Evolutionary conservation across 2,888 invertebrate species (phyloP), one percentile per base, ranked within the genome.

Genomic region (Spialia ferax): DNA sequence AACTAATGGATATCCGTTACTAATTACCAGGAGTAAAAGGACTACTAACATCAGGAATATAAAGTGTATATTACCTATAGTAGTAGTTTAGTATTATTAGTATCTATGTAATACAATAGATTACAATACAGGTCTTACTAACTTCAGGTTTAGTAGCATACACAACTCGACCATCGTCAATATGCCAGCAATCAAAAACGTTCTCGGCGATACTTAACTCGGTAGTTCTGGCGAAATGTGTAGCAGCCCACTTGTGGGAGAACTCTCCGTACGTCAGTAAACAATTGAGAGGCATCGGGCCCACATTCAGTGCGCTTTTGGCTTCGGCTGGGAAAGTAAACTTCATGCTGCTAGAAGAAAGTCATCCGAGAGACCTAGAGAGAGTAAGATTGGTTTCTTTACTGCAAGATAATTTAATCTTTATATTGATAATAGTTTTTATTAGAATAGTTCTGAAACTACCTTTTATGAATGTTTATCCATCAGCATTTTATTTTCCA

Each of bases 351-450:
- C 83, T 97, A 26, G 91, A 94, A 69, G 94, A 95, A 72, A 94
- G 95, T 26, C 96, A 96, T 88, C 96, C 97, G 1, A 93, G 97
- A 76, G 96, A 96, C 78, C 88, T 97, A 74, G 97, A 97, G 92
- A 89, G 96, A 89, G 96, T 96, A 71, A 77, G 84, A 10, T 50
- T 50, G 11, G 13, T 50, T 50, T 20, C 22, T 11, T 38, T 38
- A 38, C n/a, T n/a, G n/a, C n/a, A n/a, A n/a, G 13, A 38, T 6
- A 13, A 38, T 38, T 38, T 38, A n/a, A n/a, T n/a, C n/a, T n/a
- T n/a, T n/a, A n/a, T n/a, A n/a, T n/a, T n/a, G n/a, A n/a, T n/a
- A n/a, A n/a, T n/a, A n/a, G n/a, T n/a, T n/a, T n/a, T n/a, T n/a
- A n/a, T n/a, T n/a, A n/a, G n/a, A n/a, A n/a, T n/a, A n/a, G n/a